Conservation (phyloP, 1,140 invertebrate species). For the Melanaphis sacchari region DNA sequence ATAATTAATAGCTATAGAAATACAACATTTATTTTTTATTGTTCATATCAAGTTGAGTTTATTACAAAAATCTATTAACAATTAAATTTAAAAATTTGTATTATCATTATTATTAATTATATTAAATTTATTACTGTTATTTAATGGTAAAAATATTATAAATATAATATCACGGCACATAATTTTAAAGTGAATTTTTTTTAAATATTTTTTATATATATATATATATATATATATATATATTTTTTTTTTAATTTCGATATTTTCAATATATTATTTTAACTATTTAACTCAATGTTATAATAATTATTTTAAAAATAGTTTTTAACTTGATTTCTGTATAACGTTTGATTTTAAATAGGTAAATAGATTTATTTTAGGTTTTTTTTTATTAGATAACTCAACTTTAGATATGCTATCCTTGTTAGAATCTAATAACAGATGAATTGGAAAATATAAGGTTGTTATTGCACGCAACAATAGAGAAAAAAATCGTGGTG, state of each 20-base stretch:
- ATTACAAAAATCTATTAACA: neutral
- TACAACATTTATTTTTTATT: neutral
- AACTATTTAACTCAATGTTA: neutral
- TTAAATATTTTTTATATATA: no score
- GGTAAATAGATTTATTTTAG: neutral
- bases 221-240: no score
- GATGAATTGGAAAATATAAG: neutral
- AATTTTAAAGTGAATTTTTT: neutral
- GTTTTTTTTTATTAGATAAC: neutral
- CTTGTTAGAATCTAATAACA: neutral
- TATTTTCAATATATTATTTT: no score
- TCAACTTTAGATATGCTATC: neutral
- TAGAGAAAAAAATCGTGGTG: neutral
- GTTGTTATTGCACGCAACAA: neutral
- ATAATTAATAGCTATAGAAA: neutral
- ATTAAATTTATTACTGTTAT: neutral
- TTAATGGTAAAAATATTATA: neutral
- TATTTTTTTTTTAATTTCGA: no score
- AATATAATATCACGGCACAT: neutral
- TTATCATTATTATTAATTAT: neutral
- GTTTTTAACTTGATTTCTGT: neutral
- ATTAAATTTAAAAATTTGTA: neutral
- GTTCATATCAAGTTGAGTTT: neutral
- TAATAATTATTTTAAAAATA: neutral
- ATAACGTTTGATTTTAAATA: no score